Conservation (phyloP, 92 coral and sea anemone species). For the Scolanthus callimorphus region DNA sequence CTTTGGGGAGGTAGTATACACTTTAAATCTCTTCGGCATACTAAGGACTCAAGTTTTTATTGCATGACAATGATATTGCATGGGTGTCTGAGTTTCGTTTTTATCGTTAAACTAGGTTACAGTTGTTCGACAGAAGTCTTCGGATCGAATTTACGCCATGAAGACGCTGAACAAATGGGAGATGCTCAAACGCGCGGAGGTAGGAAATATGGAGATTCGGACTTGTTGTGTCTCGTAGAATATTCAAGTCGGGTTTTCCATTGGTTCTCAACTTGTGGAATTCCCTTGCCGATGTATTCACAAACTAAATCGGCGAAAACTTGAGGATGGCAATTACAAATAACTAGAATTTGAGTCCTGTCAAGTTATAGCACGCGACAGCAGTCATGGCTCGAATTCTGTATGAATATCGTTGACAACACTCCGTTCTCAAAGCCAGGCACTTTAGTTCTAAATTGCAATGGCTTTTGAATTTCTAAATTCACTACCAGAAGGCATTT, state of each 20-base stretch:
- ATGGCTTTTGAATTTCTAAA: background rate
- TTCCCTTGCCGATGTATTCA: background rate
- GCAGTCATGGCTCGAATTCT: conserved; percentile 19
- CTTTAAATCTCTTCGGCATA: conserved; percentile 1
- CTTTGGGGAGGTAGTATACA: conserved; percentile 82
- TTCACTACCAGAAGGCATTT: conserved; percentile 1
- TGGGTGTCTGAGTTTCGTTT: conserved; percentile 4
- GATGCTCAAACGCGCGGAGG: conserved; percentile 99
- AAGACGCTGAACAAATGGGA: conserved; percentile 99
- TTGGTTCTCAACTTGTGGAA: background rate
- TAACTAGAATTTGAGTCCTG: too few relatives aligned
- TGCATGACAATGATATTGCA: conserved; percentile 17
- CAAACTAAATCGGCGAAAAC: background rate
- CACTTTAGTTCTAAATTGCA: background rate
- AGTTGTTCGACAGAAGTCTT: conserved; percentile 86
- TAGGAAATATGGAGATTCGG: conserved; percentile 10
- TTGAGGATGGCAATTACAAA: background rate
- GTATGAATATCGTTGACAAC: conserved; percentile 29
- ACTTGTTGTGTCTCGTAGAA: background rate
- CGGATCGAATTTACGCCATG: conserved; percentile 91
- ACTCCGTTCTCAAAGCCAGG: too few relatives aligned
- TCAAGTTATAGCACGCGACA: too few relatives aligned
- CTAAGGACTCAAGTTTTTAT: conserved; percentile 10
- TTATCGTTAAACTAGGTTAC: conserved; percentile 66
- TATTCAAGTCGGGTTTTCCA: background rate